Evolutionary conservation across 2,797 vertebrate species (phyloP).

Genomic region (Toxotes lorentzi): DNA sequence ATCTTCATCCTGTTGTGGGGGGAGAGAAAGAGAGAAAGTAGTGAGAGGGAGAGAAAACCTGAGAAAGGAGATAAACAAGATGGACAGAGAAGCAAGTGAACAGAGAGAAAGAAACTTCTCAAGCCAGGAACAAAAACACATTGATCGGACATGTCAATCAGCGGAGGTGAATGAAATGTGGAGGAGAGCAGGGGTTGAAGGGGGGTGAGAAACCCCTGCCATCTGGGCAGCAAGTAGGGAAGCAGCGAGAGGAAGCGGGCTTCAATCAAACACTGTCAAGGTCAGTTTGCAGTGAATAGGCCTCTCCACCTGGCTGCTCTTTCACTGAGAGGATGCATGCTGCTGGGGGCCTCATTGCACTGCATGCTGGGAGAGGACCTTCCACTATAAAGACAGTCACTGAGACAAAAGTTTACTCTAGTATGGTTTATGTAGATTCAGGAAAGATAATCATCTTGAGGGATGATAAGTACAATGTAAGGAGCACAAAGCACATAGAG

Average conservation of each 20-base stretch:
- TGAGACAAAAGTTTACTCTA: constrained; percentile 39
- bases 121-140: constrained; percentile 72
- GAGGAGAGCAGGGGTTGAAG: constrained; percentile 24
- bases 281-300: constrained; percentile 82
- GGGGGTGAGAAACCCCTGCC: constrained; percentile 11
- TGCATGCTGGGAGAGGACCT: constrained; percentile 51
- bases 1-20: constrained; percentile 53
- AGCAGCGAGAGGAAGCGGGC: constrained; percentile 74
- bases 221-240: constrained; percentile 46
- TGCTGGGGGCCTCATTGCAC: constrained; percentile 38
- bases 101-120: constrained; percentile 46
- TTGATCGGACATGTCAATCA: constrained; percentile 70
- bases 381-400: constrained; percentile 15
- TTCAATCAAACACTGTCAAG: constrained; percentile 81
- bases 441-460: constrained; percentile 13
- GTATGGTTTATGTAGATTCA: constrained; percentile 13
- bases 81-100: constrained; percentile 42
- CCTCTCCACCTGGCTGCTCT: constrained; percentile 77
- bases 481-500: too few relatives aligned
- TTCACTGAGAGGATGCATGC: constrained; percentile 57
- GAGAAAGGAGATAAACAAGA: constrained; percentile 52
- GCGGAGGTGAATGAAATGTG: constrained; percentile 51
- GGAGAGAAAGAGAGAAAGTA: constrained; percentile 9
- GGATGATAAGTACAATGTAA: too few relatives aligned
- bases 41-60: background rate